Conservation (phyloP, 92 coral and sea anemone species). For the Pocillopora grandis region DNA sequence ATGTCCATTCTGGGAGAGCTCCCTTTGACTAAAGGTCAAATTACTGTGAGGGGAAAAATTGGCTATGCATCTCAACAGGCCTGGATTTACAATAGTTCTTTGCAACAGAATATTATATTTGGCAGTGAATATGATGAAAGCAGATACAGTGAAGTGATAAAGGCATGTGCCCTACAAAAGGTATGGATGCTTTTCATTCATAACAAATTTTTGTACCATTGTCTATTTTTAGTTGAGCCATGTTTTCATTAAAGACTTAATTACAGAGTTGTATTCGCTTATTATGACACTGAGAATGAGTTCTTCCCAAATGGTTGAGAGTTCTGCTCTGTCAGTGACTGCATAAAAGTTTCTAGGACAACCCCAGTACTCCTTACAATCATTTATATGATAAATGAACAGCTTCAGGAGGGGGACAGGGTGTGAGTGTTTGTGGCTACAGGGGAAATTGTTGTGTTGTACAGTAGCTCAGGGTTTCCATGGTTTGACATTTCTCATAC, state of each 20-base stretch:
- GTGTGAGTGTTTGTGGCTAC: too few relatives aligned
- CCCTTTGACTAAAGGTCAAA: conserved; percentile 65
- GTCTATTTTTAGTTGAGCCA: neutral
- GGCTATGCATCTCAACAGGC: conserved; percentile 91
- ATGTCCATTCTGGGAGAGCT: conserved; percentile 84
- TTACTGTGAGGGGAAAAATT: conserved; percentile 70
- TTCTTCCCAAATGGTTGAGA: too few relatives aligned
- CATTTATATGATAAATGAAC: too few relatives aligned
- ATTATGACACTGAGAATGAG: too few relatives aligned
- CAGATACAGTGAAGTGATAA: conserved; percentile 74
- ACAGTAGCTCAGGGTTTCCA: neutral
- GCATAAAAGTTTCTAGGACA: too few relatives aligned
- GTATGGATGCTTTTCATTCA: neutral
- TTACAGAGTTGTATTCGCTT: too few relatives aligned
- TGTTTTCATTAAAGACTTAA: too few relatives aligned
- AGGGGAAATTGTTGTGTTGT: too few relatives aligned
- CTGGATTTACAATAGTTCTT: conserved; percentile 85
- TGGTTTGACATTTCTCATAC: neutral
- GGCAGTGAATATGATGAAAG: conserved; percentile 74
- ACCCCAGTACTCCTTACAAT: too few relatives aligned
- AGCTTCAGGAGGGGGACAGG: too few relatives aligned
- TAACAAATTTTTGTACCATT: neutral
- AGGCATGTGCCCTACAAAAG: conserved; percentile 70
- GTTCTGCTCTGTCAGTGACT: too few relatives aligned
- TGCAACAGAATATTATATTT: conserved; percentile 81